phyloP scores from a whole-genome alignment of 2,113 vertebrate species.

The Tragelaphus strepsiceros region DNA sequence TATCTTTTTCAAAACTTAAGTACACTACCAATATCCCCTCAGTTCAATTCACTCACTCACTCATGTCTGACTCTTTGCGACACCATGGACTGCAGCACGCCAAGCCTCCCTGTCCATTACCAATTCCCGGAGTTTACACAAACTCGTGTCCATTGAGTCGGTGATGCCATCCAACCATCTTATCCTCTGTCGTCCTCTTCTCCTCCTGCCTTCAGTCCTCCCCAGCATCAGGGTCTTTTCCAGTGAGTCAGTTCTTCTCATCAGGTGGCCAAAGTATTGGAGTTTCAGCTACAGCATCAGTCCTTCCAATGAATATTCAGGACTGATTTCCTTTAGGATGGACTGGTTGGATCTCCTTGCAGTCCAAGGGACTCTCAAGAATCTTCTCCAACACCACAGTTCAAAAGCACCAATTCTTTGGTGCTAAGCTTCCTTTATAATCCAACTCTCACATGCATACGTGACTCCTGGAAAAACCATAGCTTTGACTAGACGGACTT shows the following conservation, averaged over 20 bases:
- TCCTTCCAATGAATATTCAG: neutral
- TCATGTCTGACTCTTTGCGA: neutral
- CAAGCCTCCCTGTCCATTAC: neutral
- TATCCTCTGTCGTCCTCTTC: neutral
- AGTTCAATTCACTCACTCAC: neutral
- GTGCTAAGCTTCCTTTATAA: fast-evolving
- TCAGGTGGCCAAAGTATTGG: neutral
- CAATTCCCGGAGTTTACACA: neutral
- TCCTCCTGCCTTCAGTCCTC: neutral
- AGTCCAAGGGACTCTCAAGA: neutral
- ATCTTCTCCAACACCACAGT: neutral
- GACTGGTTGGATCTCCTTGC: neutral
- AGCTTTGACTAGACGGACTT: neutral
- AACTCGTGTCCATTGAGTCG: neutral
- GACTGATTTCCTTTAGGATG: neutral
- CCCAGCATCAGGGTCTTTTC: neutral
- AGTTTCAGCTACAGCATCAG: neutral
- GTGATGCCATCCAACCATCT: neutral
- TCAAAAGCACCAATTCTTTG: neutral
- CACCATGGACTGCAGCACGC: neutral
- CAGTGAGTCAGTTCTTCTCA: neutral
- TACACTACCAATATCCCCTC: neutral
- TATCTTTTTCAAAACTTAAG: neutral
- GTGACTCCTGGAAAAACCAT: neutral
- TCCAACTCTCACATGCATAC: neutral